These are phyloP conservation scores for Sericinus montela DNA, from an alignment of 2,888 invertebrate genomes.

Conservation along the genomic window DNA sequence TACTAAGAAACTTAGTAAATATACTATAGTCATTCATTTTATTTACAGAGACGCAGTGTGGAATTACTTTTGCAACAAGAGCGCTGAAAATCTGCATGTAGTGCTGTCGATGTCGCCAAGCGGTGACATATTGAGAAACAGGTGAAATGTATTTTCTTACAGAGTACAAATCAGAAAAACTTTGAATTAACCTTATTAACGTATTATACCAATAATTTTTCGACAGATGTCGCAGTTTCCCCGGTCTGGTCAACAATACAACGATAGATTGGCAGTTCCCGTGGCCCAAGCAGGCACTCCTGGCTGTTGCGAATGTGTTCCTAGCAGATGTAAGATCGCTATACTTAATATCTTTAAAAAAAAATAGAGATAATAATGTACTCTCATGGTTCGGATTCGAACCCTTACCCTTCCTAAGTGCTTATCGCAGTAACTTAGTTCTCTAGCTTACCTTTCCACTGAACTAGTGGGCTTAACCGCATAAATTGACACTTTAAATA, in stretches of 20 bases:
- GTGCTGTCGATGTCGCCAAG: constrained; percentile 94
- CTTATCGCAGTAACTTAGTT: no score
- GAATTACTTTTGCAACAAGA: constrained; percentile 88
- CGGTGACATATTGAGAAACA: constrained; percentile 88
- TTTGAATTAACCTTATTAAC: no score
- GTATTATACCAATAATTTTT: background rate
- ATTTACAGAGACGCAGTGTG: constrained; percentile 86
- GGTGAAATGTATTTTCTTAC: background rate
- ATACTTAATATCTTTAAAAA: no score
- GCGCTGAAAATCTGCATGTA: constrained; percentile 92
- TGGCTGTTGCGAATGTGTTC: constrained; percentile 92
- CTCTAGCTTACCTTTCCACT: no score
- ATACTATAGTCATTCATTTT: background rate
- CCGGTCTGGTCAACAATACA: constrained; percentile 94
- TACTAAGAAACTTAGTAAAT: no score
- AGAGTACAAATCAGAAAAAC: no score
- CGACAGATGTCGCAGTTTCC: constrained; percentile 90
- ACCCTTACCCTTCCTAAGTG: no score
- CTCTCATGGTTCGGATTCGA: no score
- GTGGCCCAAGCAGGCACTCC: constrained; percentile 94
- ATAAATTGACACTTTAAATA: no score
- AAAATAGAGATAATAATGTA: no score
- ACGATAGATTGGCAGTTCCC: constrained; percentile 97
- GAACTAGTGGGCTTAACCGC: no score
- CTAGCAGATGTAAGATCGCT: constrained; percentile 86